These are phyloP conservation scores for Tachysurus fulvidraco DNA, from an alignment of 2,113 vertebrate species.

Conservation along the genomic window DNA sequence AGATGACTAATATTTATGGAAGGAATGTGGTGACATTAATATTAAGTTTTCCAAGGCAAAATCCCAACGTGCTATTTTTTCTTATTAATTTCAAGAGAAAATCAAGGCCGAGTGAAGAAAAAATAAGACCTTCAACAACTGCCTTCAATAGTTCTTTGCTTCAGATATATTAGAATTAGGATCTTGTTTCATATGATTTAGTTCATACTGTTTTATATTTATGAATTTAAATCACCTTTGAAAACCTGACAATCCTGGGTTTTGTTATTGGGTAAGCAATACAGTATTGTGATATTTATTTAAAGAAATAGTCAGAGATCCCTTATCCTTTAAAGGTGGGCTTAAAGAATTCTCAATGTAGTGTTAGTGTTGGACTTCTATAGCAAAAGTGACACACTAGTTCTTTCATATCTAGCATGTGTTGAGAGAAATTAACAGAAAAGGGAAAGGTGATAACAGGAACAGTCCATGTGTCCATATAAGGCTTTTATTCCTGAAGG, in stretches of 20 bases:
- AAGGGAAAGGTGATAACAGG: constrained; percentile 8
- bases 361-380: neutral
- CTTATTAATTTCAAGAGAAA: neutral
- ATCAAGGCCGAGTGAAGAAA: neutral
- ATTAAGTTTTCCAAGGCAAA: neutral
- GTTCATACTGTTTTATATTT: neutral
- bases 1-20: neutral
- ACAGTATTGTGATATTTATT: neutral
- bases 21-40: neutral
- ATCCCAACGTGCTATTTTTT: no score
- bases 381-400: neutral
- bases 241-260: neutral
- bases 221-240: neutral
- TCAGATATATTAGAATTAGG: neutral
- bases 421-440: constrained; percentile 3
- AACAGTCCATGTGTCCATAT: neutral
- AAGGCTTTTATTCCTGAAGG: constrained; percentile 9
- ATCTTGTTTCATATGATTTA: neutral
- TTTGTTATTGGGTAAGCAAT: neutral
- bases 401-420: neutral
- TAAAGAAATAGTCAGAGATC: neutral
- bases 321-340: neutral
- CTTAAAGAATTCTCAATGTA: neutral
- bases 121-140: neutral
- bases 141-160: neutral